Conservation (phyloP, 1,140 invertebrate species). For the Hestina assimilis region DNA sequence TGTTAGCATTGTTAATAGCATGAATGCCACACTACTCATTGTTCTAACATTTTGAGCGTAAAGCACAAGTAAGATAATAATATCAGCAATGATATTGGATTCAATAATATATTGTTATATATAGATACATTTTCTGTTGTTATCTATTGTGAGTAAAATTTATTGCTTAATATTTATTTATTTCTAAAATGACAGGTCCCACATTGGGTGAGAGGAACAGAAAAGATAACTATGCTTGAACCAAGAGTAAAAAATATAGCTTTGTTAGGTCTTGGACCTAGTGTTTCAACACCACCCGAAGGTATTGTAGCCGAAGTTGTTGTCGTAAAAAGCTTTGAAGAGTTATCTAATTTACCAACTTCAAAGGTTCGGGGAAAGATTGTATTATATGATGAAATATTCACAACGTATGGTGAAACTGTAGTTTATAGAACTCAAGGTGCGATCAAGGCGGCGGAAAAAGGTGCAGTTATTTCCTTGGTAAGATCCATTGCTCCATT, state of each 20-base stretch:
- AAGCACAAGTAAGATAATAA: no score
- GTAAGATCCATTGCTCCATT: constrained; percentile 87
- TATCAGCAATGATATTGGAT: no score
- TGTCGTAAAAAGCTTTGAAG: constrained; percentile 84
- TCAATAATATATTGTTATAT: no score
- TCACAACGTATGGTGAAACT: constrained; percentile 80
- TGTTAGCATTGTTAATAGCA: no score
- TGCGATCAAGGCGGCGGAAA: constrained; percentile 82
- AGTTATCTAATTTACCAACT: constrained; percentile 76
- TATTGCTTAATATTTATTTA: no score
- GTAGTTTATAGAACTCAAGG: constrained; percentile 63
- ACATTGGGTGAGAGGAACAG: constrained; percentile 79
- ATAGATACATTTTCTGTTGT: no score
- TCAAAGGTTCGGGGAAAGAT: constrained; percentile 83
- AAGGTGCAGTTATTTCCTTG: constrained; percentile 87
- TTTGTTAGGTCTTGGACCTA: constrained; percentile 83
- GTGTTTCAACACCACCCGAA: constrained; percentile 82
- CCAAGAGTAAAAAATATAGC: constrained; percentile 80
- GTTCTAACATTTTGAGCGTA: no score
- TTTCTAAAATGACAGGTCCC: constrained; percentile 60
- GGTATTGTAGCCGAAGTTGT: constrained; percentile 86
- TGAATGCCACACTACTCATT: no score
- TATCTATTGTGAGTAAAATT: no score
- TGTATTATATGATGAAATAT: constrained; percentile 85
- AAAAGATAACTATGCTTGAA: constrained; percentile 80